These are phyloP conservation scores for Bursaphelenchus okinawaensis DNA, from an alignment of 2,888 invertebrate species.

Conservation along the genomic window DNA sequence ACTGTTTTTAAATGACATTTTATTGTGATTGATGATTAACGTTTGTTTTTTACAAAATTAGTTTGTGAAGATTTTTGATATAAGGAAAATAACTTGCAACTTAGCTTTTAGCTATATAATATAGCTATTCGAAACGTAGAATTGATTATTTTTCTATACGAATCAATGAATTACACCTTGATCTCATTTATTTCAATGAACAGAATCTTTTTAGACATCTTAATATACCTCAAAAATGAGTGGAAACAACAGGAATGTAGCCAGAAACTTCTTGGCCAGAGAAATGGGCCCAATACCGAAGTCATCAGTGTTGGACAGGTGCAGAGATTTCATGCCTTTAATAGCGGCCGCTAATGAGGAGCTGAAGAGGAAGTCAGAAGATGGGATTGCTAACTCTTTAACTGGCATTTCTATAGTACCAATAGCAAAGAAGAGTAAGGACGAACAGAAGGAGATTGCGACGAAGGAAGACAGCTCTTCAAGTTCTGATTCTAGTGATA, in stretches of 20 bases:
- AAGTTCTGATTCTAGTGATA: background rate
- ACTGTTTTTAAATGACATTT: too few relatives aligned
- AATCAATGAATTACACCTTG: too few relatives aligned
- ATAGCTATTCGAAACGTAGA: too few relatives aligned
- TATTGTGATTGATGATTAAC: too few relatives aligned
- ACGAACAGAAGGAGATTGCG: background rate
- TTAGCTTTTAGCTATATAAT: too few relatives aligned
- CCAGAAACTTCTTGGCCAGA: background rate
- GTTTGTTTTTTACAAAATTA: too few relatives aligned
- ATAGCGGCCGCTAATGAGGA: slow-evolving; percentile 35
- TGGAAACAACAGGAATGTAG: background rate
- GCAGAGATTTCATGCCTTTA: slow-evolving; percentile 34
- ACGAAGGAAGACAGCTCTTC: background rate
- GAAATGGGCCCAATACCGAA: background rate
- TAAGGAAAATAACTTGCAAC: too few relatives aligned
- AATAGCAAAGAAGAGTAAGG: background rate
- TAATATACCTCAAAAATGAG: too few relatives aligned
- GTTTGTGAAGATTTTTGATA: too few relatives aligned
- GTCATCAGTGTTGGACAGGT: slow-evolving; percentile 11
- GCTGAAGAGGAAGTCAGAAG: slow-evolving; percentile 17
- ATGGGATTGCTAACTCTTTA: background rate
- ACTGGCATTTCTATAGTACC: background rate
- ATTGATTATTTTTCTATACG: too few relatives aligned
- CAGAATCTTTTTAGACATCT: too few relatives aligned
- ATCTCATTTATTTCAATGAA: too few relatives aligned